Base-by-base conservation (phyloP, 92 coral and sea anemone genomes). In the Galaxea fascicularis region DNA sequence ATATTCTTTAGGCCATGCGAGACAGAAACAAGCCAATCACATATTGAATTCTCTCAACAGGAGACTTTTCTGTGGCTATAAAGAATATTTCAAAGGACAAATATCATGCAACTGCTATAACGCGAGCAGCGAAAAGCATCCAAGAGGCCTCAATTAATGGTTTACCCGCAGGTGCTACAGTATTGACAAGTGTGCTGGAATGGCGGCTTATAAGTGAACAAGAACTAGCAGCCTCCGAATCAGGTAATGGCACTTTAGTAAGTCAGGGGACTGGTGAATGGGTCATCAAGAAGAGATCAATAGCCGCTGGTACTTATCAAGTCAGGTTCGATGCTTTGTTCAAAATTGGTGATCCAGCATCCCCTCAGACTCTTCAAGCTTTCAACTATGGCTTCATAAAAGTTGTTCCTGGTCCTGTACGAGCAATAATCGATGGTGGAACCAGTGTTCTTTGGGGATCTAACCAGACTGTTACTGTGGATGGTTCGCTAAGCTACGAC, bases 401-500 rank as follows among this genome's bases (percentile, higher is more conserved):
- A 29, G 69, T 85, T 7, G 41, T 28, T 53, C 51, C 22, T 4
- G 73, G 77, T 56, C 76, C 86, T 0, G 64, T 89, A 7, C 80
- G 76, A 1, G 93, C 93, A 15, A 44, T 60, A 30, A 73, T 89
- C 49, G 71, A 84, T 24, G 92, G 89, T 8, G 92, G 93, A 11
- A 74, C 78, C 10, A 59, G 63, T 3, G 73, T 73, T 67, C 73
- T 21, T 17, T 67, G 76, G 68, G 76, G 65, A n/a, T 46, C 51
- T 18, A 44, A 39, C 4, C 71, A 73, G 4, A 84, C 57, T 53
- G 71, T 84, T 8, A 66, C 76, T 1, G 54, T 80, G 26, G 83
- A 89, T 74, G 93, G 85, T 20, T 85, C 89, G n/a, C 66, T 46
- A 39, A 76, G 85, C n/a, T 64, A 85, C 54, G 93, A 89, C 54